phyloP scores from a whole-genome alignment of 2,113 vertebrate species.

The Vulpes lagopus region DNA sequence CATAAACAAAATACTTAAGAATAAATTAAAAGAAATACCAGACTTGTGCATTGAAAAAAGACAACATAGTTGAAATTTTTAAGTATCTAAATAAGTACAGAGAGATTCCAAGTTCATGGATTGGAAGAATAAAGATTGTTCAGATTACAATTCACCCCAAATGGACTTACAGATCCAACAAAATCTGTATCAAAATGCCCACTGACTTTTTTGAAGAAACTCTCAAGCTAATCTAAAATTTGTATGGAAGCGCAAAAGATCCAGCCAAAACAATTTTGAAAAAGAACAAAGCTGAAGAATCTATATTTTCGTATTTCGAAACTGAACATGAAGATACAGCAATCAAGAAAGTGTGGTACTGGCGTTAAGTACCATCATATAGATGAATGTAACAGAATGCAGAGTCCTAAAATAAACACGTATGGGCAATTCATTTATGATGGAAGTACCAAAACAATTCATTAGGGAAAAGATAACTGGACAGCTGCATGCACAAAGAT shows the following conservation, averaged over 20 bases:
- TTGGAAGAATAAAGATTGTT: not conserved
- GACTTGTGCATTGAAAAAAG: not conserved
- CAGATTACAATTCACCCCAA: not conserved
- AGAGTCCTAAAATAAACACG: not conserved
- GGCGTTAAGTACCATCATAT: not conserved
- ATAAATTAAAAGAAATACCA: not conserved
- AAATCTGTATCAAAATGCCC: not conserved
- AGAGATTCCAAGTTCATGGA: not conserved
- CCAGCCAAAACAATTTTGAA: not conserved
- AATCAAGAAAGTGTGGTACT: not conserved
- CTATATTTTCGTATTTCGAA: not conserved
- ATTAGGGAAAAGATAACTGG: not conserved
- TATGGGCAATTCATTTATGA: not conserved
- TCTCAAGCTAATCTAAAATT: slow-evolving; percentile 15
- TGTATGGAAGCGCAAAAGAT: slow-evolving; percentile 35
- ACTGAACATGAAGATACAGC: not conserved
- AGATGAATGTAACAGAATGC: not conserved
- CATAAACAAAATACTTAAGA: not conserved
- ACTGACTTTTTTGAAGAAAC: not conserved
- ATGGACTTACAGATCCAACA: not conserved
- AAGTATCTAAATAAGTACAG: not conserved
- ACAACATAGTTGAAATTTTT: slow-evolving; percentile 9
- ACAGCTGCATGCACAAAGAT: not conserved
- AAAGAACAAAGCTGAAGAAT: slow-evolving; percentile 17
- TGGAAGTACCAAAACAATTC: not conserved